Base-by-base conservation (phyloP, 2,113 vertebrate species). In the Hippolais icterina region DNA sequence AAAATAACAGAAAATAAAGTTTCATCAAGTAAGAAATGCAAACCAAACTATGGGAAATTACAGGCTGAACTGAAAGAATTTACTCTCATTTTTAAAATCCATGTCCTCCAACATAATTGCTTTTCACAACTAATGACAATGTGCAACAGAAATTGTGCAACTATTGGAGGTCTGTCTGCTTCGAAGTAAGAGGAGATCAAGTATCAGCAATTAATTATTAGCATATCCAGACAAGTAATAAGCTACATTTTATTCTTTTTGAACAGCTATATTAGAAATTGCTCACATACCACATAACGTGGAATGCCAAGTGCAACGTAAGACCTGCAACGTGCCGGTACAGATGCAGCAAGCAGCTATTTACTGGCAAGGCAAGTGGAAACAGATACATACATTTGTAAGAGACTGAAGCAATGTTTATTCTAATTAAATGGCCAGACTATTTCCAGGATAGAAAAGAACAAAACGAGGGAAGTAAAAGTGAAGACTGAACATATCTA, bases 271-370 rank as follows among this genome's bases (percentile, higher is more conserved):
- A 66, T 28, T 60, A 50, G 15, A 42, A 33, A 54, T 42, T 63
- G 23, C 12, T 59, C 31, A 56, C 0, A 1, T 3, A n/a, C 4
- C 29, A 8, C 16, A 47, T 24, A 27, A 60, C 0, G 3, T 12
- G n/a, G 27, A 76, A 69, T 1, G 12, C 25, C 10, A 6, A 83
- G 20, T 29, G 11, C 35, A 59, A 31, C 2, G 0, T 11, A 24
- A 63, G 29, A 39, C 35, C 31, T 39, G 14, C 7, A 71, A 16
- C 1, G 3, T 49, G 7, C 60, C 56, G 47, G 35, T 10, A 29
- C 52, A 33, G 21, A 27, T 7, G 27, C 3, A 47, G 39, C 33
- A 71, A 28, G 27, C 1, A 53, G 35, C 10, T 39, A 17, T 46
- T 66, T 33, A 37, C 3, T 21, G 8, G 23, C 15, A 59, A 59